phyloP scores from a whole-genome alignment of 2,113 vertebrate genomes.

The Megaleporinus macrocephalus region DNA sequence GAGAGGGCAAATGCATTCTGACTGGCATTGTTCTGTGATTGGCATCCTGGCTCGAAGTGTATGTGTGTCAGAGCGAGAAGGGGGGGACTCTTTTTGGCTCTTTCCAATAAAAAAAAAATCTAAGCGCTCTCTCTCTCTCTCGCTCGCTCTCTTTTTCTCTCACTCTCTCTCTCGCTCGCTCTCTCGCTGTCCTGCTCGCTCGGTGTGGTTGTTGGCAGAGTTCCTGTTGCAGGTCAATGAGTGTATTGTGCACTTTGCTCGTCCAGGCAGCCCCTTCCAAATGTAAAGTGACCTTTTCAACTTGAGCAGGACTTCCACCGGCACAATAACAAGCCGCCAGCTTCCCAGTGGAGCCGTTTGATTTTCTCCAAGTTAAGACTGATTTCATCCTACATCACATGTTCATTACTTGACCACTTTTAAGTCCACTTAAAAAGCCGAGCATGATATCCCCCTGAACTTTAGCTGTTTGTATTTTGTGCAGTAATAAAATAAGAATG shows the following conservation, averaged over 20 bases:
- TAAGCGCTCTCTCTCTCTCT: neutral
- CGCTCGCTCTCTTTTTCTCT: neutral
- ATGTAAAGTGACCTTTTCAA: constrained; percentile 68
- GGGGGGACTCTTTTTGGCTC: constrained; percentile 17
- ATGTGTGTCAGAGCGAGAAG: constrained; percentile 17
- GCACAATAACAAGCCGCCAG: constrained; percentile 40
- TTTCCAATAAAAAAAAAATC: constrained; percentile 39
- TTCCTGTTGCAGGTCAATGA: constrained; percentile 69
- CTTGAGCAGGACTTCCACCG: constrained; percentile 53
- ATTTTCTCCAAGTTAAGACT: constrained; percentile 6
- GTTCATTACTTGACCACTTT: too few species aligned
- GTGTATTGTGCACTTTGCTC: constrained; percentile 63
- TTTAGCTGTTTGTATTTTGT: too few species aligned
- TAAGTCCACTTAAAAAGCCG: too few species aligned
- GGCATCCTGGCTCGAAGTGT: constrained; percentile 63
- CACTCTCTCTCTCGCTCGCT: constrained; percentile 40
- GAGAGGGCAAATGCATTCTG: constrained; percentile 69
- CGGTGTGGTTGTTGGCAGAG: constrained; percentile 40
- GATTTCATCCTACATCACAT: neutral
- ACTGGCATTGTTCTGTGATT: constrained; percentile 77
- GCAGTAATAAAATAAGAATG: too few species aligned
- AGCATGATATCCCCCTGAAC: too few species aligned
- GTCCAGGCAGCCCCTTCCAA: constrained; percentile 58
- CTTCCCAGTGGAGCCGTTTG: neutral
- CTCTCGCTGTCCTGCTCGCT: neutral